Evolutionary conservation across 2,113 vertebrate genomes (phyloP), one percentile per base, ranked within the genome.

Genomic region (Amblyornis subalaris): DNA sequence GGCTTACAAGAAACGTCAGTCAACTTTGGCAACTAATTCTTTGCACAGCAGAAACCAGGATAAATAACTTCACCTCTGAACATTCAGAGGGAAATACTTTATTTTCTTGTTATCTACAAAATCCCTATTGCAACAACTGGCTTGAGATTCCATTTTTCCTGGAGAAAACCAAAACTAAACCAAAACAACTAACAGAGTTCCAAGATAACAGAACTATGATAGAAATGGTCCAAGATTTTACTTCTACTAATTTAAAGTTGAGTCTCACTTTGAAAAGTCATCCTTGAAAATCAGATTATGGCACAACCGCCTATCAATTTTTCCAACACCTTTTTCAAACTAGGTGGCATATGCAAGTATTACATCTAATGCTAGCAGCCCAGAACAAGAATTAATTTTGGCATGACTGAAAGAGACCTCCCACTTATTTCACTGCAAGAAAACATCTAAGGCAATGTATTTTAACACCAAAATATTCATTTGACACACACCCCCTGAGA

Each of bases 401-500:
- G 22, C 38, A 40, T 5, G 9, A 42, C 19, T 44, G 24, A 60
- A 47, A 76, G 25, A 74, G 44, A 90, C 15, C 14, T 53, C 14
- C 18, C 36, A 40, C 44, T 67, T 62, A 50, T 8, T 64, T 64
- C 25, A 45, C 14, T 36, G 21, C 12, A 76, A 69, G 16, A 28
- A 50, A 85, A 47, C 9, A 36, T 3, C 29, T 35, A 54, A 40
- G 25, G 26, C 16, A 61, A 62, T 5, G 7, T 12, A 62, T 33
- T 45, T 67, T 38, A 51, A 50, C n/a, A 67, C 0, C 1, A 40
- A 40, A 57, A 69, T 0, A 6, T 16, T 75, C 4, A 48, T 24
- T 55, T 38, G 14, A 14, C 19, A 47, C 1, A 3, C 10, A 57
- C 1, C 3, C 8, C 17, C 20, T 11, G 8, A 53, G 15, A 25